Conservation (phyloP, 1,140 invertebrate genomes). For the Drosophila sulfurigaster region DNA sequence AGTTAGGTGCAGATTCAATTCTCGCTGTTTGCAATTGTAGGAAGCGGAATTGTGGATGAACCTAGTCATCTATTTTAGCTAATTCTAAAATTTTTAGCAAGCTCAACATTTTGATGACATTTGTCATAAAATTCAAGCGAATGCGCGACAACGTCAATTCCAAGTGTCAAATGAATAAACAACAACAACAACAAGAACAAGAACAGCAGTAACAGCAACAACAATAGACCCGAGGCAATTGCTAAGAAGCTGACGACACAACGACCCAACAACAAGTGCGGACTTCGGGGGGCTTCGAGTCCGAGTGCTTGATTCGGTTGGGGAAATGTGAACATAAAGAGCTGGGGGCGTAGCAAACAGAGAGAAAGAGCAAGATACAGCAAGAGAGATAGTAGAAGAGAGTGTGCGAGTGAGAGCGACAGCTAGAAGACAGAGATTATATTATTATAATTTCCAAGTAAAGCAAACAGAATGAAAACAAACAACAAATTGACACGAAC, state of each 20-base stretch:
- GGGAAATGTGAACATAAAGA: constrained; percentile 24
- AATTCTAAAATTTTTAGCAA: constrained; percentile 34
- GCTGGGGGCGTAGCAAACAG: constrained; percentile 14
- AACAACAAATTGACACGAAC: constrained; percentile 82
- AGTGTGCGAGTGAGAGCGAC: neutral
- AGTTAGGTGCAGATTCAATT: neutral
- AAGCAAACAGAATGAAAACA: constrained; percentile 75
- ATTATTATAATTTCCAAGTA: constrained; percentile 83
- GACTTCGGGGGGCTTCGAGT: neutral
- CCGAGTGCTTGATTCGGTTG: constrained; percentile 35
- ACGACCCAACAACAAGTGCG: neutral
- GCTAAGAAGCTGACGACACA: constrained; percentile 34
- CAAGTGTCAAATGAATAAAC: constrained; percentile 54
- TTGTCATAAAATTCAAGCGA: constrained; percentile 50
- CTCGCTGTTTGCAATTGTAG: constrained; percentile 21
- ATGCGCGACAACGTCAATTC: constrained; percentile 34
- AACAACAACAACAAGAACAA: constrained; percentile 23
- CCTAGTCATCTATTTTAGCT: constrained; percentile 14
- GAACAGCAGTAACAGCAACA: neutral
- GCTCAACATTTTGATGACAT: constrained; percentile 50
- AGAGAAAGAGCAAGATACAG: neutral
- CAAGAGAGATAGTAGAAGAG: neutral
- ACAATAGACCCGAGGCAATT: constrained; percentile 44
- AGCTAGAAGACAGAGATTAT: constrained; percentile 69
- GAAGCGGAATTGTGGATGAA: constrained; percentile 11